Conservation (phyloP, 2,113 vertebrate genomes). For the Chascanopsetta lugubris region DNA sequence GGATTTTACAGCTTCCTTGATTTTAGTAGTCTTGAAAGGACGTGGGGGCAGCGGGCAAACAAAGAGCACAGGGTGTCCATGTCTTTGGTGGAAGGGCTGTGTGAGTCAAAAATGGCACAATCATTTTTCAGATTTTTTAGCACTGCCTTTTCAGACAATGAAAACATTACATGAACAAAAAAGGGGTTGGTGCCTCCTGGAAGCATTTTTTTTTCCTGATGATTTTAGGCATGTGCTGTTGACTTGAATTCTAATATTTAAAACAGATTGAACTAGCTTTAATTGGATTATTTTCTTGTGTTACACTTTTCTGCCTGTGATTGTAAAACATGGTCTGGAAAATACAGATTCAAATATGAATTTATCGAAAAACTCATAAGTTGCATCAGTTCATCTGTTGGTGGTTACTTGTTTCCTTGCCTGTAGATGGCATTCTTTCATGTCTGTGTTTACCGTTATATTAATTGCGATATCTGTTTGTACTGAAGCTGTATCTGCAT, state of each 20-base stretch:
- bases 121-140: conserved; percentile 9
- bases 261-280: no score
- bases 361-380: no score
- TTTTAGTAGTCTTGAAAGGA: conserved; percentile 40
- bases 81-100: conserved; percentile 15
- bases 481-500: no score
- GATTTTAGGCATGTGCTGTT: background rate
- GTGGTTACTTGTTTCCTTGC: no score
- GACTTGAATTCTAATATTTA: no score
- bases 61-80: conserved; percentile 20
- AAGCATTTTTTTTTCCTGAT: no score
- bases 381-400: no score
- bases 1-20: conserved; percentile 31
- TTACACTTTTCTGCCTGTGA: background rate
- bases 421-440: no score
- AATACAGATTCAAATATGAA: no score
- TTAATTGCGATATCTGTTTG: no score
- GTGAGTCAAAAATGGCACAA: conserved; percentile 14
- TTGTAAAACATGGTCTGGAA: background rate
- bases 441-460: no score
- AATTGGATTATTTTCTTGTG: no score
- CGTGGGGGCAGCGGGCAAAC: conserved; percentile 23
- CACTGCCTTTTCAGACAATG: background rate
- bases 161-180: background rate
- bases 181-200: background rate